Evolutionary conservation across 2,113 vertebrate species (phyloP), one percentile per base, ranked within the genome.

Genomic region (Entomyzon cyanotis): DNA sequence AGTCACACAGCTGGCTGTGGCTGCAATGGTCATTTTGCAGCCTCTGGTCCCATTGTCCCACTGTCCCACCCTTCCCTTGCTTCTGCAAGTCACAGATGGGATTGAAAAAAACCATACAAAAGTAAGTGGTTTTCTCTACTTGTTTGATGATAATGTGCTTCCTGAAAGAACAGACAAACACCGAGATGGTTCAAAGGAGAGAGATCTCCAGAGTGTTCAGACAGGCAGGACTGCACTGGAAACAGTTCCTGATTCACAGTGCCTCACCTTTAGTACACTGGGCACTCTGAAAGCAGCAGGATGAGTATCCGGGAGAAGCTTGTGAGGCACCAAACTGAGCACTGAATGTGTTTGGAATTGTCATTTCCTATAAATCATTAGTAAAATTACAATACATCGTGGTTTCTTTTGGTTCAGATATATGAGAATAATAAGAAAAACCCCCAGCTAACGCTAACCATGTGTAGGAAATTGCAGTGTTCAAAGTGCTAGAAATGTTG

Each of bases 221-320:
- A 20, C 0, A 3, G 35, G 24, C 3, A 17, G 67, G 37, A 31
- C 35, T 1, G 0, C n/a, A 64, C 20, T 69, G 49, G 49, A 42
- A 64, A 16, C 35, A 19, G 39, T n/a, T 93, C 10, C 10, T 4
- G 31, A 41, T 41, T 81, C 74, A 24, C 1, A 15, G 17, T 65
- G 62, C 69, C 25, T 60, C 46, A 16, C 37, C 52, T 75, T 84
- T 56, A 55, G 24, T 91, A 39, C 42, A 23, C 55, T 42, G 50
- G n/a, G 50, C 21, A 27, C 35, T 81, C 42, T n/a, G 18, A 93
- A 79, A 44, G 27, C n/a, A 70, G 15, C 52, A 52, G 79, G 28
- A 44, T 75, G 65, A 87, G 78, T 59, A 76, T 37, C 24, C 46
- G n/a, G 39, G 52, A 84, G 73, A 80, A 84, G 33, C 15, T 85